A percentile compares a stretch with the other conserved stretches of the same genome.
These are phyloP conservation scores for Corythornis madagascariensis DNA, from an alignment of 2,113 vertebrate genomes.

Conservation along the genomic window DNA sequence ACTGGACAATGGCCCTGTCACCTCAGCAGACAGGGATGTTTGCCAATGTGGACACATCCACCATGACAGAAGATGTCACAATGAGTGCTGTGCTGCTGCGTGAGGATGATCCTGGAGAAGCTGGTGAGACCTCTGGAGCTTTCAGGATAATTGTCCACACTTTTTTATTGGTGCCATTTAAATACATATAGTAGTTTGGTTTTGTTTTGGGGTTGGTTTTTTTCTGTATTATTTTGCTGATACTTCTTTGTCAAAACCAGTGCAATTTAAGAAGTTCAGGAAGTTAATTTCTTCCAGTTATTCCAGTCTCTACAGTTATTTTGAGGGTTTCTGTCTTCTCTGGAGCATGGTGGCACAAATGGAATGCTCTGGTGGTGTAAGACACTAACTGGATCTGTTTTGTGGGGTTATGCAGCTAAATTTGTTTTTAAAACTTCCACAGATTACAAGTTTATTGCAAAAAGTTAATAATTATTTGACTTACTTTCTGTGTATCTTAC, in stretches of 20 bases:
- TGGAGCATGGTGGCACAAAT: neutral
- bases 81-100: conserved; percentile 87
- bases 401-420: neutral
- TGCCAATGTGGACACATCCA: conserved; percentile 73
- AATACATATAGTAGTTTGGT: neutral
- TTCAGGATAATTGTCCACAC: neutral
- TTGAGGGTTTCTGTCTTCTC: neutral
- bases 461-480: neutral
- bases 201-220: too few relatives aligned
- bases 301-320: neutral
- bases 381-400: neutral
- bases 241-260: neutral
- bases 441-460: neutral
- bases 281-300: neutral
- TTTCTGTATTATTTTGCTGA: neutral
- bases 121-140: conserved; percentile 75
- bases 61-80: conserved; percentile 84
- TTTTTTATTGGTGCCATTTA: neutral
- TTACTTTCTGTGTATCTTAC: neutral
- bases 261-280: neutral
- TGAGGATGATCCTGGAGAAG: conserved; percentile 95
- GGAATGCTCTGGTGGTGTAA: neutral
- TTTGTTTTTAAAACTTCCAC: neutral
- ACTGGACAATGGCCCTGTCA: conserved; percentile 83
- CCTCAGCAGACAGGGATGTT: conserved; percentile 76